phyloP scores from a whole-genome alignment of 2,113 vertebrate species.

The Tupaia chinensis region DNA sequence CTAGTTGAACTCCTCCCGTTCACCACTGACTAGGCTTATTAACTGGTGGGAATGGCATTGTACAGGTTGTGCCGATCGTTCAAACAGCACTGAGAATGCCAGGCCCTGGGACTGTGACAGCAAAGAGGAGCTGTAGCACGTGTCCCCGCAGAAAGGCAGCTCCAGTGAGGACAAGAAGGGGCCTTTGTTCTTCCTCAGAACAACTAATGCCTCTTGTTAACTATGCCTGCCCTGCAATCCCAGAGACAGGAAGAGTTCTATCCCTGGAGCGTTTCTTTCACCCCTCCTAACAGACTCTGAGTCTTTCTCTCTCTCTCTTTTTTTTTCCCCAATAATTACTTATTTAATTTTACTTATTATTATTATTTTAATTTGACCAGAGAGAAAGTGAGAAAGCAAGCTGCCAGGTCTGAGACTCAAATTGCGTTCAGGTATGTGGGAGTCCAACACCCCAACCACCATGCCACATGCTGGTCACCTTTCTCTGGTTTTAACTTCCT shows the following conservation, averaged over 20 bases:
- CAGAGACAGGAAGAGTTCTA: background rate
- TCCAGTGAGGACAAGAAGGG: background rate
- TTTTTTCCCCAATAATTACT: too few relatives aligned
- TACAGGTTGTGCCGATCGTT: background rate
- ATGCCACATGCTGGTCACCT: background rate
- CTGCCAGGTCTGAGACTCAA: too few relatives aligned
- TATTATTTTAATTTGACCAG: too few relatives aligned
- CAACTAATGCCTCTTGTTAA: background rate
- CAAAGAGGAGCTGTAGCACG: background rate
- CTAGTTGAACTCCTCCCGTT: background rate
- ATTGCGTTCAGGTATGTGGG: too few relatives aligned
- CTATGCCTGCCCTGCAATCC: background rate
- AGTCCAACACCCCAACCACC: too few relatives aligned
- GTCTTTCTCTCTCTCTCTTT: too few relatives aligned
- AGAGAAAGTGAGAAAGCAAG: too few relatives aligned
- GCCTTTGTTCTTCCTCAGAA: constrained; percentile 28
- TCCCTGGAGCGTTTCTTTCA: background rate
- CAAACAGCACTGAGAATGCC: background rate
- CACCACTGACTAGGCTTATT: background rate
- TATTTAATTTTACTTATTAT: too few relatives aligned
- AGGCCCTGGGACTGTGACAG: background rate
- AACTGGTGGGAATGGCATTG: background rate
- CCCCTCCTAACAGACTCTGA: background rate
- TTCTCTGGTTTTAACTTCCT: background rate
- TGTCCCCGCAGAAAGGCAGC: background rate